These are phyloP conservation scores for Pimpla rufipes DNA, from an alignment of 2,888 invertebrate species.

Conservation along the genomic window DNA sequence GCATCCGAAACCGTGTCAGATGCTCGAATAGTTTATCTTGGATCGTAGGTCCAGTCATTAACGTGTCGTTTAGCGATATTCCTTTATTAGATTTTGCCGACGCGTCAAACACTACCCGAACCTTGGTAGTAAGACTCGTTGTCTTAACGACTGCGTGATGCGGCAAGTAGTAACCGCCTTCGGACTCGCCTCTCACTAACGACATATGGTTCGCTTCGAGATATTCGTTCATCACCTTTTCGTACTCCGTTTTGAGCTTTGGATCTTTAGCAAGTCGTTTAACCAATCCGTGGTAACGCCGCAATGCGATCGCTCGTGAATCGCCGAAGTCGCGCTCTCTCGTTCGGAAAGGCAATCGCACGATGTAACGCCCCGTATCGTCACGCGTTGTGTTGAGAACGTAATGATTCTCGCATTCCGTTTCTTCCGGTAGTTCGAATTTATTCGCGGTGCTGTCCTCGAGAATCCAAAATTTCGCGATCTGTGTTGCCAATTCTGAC, in stretches of 20 bases:
- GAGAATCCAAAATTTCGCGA: no score
- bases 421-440: conserved; percentile 26
- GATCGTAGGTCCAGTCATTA: no score
- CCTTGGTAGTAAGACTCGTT: no score
- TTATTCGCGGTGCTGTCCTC: conserved; percentile 50
- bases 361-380: not conserved
- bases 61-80: no score
- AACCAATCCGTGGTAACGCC: not conserved
- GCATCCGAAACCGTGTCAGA: no score
- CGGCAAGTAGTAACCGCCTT: not conserved
- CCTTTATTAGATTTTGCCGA: no score
- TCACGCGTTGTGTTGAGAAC: no score
- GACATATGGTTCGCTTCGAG: conserved; percentile 1
- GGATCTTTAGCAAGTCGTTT: not conserved
- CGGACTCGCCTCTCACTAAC: not conserved
- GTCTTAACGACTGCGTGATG: no score
- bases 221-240: not conserved
- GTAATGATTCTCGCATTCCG: conserved; percentile 33
- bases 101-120: no score
- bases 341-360: not conserved
- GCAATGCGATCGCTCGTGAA: not conserved
- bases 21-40: no score
- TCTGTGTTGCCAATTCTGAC: no score
- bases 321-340: not conserved
- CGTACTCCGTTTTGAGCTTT: not conserved